phyloP scores from a whole-genome alignment of 2,113 vertebrate species.

The Mixornis gularis region DNA sequence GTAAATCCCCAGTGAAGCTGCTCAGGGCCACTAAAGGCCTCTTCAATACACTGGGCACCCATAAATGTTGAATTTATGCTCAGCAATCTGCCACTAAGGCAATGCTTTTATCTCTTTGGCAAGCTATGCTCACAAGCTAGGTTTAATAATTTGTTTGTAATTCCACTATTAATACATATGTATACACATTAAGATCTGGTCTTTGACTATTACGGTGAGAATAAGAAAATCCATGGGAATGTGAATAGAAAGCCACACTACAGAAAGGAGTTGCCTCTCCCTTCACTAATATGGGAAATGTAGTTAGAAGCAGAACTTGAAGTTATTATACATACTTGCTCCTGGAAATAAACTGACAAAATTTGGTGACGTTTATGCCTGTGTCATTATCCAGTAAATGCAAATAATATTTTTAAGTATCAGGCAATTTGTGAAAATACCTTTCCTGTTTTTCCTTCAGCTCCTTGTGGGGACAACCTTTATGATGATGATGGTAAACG shows the following conservation, averaged over 20 bases:
- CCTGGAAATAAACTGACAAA: background rate
- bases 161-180: background rate
- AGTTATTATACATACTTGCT: background rate
- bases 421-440: background rate
- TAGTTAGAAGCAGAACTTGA: background rate
- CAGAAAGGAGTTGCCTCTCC: background rate
- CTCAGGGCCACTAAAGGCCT: background rate
- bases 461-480: conserved; percentile 94
- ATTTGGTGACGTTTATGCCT: background rate
- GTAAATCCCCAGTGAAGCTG: background rate
- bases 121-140: background rate
- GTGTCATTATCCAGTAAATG: background rate
- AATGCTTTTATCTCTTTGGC: background rate
- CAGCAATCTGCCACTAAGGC: background rate
- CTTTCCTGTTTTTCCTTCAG: conserved; percentile 60
- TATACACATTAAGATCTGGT: background rate
- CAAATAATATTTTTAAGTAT: background rate
- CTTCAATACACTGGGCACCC: background rate
- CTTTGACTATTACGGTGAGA: background rate
- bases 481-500: conserved; percentile 96
- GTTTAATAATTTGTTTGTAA: background rate
- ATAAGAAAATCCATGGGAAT: background rate
- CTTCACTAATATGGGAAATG: background rate
- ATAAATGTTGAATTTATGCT: background rate
- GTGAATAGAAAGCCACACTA: background rate